Conservation (phyloP, 2,888 invertebrate genomes). For the Noctuana brunneofusca region DNA sequence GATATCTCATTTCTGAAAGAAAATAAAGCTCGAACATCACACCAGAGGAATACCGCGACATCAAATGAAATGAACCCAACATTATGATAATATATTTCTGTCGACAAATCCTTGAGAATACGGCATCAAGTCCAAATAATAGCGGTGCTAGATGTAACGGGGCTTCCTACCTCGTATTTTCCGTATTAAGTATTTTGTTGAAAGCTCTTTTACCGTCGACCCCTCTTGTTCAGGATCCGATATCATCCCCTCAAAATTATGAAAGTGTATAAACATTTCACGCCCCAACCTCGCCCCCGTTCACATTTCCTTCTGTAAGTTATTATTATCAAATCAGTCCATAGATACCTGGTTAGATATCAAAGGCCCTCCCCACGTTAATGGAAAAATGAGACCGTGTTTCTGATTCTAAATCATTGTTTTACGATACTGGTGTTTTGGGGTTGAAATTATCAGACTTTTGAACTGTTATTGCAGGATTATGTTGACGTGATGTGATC, state of each 20-base stretch:
- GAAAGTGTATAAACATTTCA: conserved; percentile 83
- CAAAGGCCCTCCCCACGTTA: conserved; percentile 56
- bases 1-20: not conserved
- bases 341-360: conserved; percentile 76
- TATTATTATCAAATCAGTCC: conserved; percentile 82
- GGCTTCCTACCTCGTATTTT: conserved; percentile 73
- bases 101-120: conserved; percentile 28
- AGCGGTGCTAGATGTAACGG: conserved; percentile 61
- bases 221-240: conserved; percentile 69
- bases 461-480: conserved; percentile 15
- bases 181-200: conserved; percentile 69
- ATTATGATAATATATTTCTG: conserved; percentile 22
- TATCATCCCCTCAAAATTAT: conserved; percentile 81
- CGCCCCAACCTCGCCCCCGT: conserved; percentile 68
- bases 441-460: conserved; percentile 32
- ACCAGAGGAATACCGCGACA: conserved; percentile 31
- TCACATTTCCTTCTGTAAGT: conserved; percentile 69
- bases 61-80: conserved; percentile 42
- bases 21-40: conserved; percentile 2
- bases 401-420: conserved; percentile 74
- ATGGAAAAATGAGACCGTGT: conserved; percentile 73
- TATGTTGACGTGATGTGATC: conserved; percentile 10
- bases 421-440: conserved; percentile 73
- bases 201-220: conserved; percentile 65
- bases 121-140: conserved; percentile 54